Evolutionary conservation across 30 jellyfish, hydroid and myxozoan species (phyloP), one percentile per base, ranked within the genome.

Genomic region (Clytia hemisphaerica): DNA sequence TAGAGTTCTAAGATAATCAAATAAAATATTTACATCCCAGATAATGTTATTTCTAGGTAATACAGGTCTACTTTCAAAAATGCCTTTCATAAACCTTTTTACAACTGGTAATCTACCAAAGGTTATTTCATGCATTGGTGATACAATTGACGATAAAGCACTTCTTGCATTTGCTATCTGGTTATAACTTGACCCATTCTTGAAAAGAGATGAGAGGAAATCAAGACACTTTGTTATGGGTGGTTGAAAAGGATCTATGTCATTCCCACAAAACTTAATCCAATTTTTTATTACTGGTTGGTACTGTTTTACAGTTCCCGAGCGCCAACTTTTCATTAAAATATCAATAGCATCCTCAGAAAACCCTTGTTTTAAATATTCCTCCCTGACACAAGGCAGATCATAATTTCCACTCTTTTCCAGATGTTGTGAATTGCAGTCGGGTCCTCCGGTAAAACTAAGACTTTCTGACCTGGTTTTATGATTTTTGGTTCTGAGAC

Each of bases 321-420:
- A 21, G 48, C 72, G 48, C 72, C 82, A 70, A 10, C 60, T 28
- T 18, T 48, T 12, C 21, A 19, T 26, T 10, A 69, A 19, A 2
- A 69, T 31, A 1, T 69, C 28, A 2, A 32, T 34, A 30, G 71
- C 58, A 16, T 45, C 30, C 27, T 21, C 28, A 0, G 58, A 45
- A 6, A 69, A 5, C 36, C 71, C 73, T 71, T 35, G 53, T 15
- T 16, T 45, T 37, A 38, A 26, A 63, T 50, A 53, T 19, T 44
- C 10, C 37, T 67, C 58, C 63, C 64, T 51, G 75, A 71, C 31
- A 71, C n/a, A 71, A 31, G 83, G 73, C 83, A 71, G 25, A 71
- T 27, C 61, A 71, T n/a, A 14, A 51, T 45, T 27, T 55, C 48
- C 58, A 71, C 45, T 35, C 42, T 50, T 4, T 38, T 37, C 18